Evolutionary conservation across 2,888 invertebrate species (phyloP).

Genomic region (Leptinotarsa juncta): DNA sequence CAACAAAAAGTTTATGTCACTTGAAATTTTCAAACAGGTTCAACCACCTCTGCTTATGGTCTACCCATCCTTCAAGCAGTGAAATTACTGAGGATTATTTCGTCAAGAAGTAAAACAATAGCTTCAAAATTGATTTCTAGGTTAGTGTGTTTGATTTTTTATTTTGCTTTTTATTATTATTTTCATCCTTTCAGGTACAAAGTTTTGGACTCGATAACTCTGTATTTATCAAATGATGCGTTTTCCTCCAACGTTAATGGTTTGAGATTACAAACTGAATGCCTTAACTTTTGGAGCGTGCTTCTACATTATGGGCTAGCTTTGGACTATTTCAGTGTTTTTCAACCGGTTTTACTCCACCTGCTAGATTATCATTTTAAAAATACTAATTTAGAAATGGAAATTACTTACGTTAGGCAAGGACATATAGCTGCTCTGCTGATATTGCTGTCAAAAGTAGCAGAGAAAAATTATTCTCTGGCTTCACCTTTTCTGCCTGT

Average conservation of each 20-base stretch:
- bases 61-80: slow-evolving; percentile 78
- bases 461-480: slow-evolving; percentile 42
- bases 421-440: slow-evolving; percentile 70
- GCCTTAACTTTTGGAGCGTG: slow-evolving; percentile 71
- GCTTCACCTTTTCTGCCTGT: slow-evolving; percentile 47
- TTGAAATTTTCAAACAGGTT: slow-evolving; percentile 21
- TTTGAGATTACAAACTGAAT: slow-evolving; percentile 74
- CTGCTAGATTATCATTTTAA: slow-evolving; percentile 72
- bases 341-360: slow-evolving; percentile 70
- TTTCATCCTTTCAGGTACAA: slow-evolving; percentile 62
- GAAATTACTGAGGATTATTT: slow-evolving; percentile 79
- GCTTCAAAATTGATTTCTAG: slow-evolving; percentile 69
- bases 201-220: slow-evolving; percentile 69
- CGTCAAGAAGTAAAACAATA: slow-evolving; percentile 71
- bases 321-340: slow-evolving; percentile 60
- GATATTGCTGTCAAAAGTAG: slow-evolving; percentile 44
- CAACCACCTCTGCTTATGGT: slow-evolving; percentile 68
- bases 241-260: slow-evolving; percentile 68
- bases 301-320: slow-evolving; percentile 69
- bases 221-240: slow-evolving; percentile 70
- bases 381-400: slow-evolving; percentile 68
- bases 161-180: background rate
- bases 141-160: slow-evolving; percentile 51
- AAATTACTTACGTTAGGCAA: slow-evolving; percentile 68
- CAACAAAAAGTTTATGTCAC: background rate